Evolutionary conservation across 1,140 invertebrate genomes (phyloP).

Genomic region (Aphelinus atriplicis): DNA sequence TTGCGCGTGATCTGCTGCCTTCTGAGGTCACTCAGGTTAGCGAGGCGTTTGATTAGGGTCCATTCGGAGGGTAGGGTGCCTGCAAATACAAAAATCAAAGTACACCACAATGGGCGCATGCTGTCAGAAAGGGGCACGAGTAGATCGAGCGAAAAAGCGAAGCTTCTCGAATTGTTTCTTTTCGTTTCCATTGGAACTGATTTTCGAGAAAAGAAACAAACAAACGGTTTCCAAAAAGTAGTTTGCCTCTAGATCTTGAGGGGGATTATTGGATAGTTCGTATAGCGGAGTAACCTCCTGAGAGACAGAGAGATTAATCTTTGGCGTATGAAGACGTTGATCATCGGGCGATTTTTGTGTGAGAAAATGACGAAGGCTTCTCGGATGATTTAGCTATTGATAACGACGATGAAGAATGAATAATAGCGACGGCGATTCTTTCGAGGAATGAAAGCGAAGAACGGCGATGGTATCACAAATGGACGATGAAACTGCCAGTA

Average conservation of each 20-base stretch:
- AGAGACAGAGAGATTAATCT: no score
- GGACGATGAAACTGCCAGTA: no score
- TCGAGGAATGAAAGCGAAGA: no score
- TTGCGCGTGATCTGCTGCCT: conserved; percentile 60
- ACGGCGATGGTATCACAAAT: no score
- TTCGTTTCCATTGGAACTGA: neutral
- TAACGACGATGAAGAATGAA: conserved; percentile 2
- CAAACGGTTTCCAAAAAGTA: no score
- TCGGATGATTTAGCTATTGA: neutral
- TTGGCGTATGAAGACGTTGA: no score
- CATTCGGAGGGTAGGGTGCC: conserved; percentile 58
- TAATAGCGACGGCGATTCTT: neutral
- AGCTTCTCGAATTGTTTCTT: neutral
- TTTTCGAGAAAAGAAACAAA: neutral
- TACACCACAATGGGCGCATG: conserved; percentile 31
- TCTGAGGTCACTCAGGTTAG: conserved; percentile 61
- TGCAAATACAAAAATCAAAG: conserved; percentile 60
- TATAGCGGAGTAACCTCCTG: no score
- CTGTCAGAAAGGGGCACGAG: neutral
- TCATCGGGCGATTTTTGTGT: no score
- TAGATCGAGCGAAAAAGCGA: conserved; percentile 3
- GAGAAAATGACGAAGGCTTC: no score
- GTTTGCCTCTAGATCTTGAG: no score
- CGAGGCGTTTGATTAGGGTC: conserved; percentile 56
- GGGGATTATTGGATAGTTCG: no score